Evolutionary conservation across 2,888 invertebrate genomes (phyloP).

Genomic region (Halictus quadricinctus): DNA sequence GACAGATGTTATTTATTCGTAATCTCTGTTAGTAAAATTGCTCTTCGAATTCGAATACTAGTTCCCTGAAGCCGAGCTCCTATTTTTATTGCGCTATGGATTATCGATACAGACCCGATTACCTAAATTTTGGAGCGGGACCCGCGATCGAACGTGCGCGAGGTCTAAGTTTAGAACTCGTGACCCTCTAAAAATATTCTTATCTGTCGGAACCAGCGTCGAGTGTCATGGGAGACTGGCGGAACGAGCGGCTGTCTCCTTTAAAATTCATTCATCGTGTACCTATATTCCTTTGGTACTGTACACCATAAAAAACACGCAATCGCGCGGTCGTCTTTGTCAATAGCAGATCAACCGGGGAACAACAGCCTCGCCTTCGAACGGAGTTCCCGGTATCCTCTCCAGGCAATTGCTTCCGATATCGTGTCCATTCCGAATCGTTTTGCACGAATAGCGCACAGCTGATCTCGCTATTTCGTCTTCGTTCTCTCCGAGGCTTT

Average conservation of each 20-base stretch:
- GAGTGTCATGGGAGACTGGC: background rate
- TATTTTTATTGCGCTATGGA: constrained; percentile 33
- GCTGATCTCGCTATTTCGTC: constrained; percentile 21
- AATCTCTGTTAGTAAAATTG: background rate
- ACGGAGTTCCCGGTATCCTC: constrained; percentile 10
- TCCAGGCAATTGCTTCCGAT: constrained; percentile 18
- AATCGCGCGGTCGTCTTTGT: background rate
- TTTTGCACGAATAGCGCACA: background rate
- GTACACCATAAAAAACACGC: background rate
- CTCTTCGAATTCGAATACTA: background rate
- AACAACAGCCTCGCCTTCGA: background rate
- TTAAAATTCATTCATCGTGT: constrained; percentile 2
- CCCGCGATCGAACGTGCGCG: constrained; percentile 5
- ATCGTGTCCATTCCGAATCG: constrained; percentile 8
- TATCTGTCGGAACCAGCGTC: constrained; percentile 33
- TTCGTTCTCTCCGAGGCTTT: background rate
- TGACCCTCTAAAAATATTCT: constrained; percentile 53
- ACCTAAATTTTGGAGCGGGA: constrained; percentile 36
- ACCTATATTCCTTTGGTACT: background rate
- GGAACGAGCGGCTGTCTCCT: background rate
- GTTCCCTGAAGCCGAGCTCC: background rate
- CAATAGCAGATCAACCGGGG: background rate
- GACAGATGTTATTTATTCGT: background rate
- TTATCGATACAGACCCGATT: constrained; percentile 37
- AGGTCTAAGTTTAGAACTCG: constrained; percentile 42